A percentile compares a stretch with the other conserved stretches of the same genome.
Conservation (phyloP, 1,140 invertebrate genomes). For the Dendrolimus punctatus region DNA sequence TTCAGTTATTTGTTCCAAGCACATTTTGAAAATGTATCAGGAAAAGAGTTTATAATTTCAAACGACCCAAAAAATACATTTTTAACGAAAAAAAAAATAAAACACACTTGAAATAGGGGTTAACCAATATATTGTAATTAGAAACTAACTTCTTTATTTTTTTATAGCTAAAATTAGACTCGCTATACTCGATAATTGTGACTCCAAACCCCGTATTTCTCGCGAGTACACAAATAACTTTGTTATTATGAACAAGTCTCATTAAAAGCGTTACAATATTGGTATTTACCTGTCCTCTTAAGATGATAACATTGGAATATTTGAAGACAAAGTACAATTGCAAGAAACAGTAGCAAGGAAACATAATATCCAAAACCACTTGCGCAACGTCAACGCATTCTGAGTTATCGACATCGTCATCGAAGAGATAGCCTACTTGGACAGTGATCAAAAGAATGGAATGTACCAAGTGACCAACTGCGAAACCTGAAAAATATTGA, state of each 20-base stretch:
- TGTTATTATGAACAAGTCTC: no score
- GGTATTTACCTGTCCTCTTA: constrained; percentile 39
- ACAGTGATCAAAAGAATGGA: constrained; percentile 76
- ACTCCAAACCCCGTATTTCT: no score
- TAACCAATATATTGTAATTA: background rate
- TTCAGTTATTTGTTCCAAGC: no score
- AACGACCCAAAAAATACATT: constrained; percentile 1
- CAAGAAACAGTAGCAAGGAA: constrained; percentile 80
- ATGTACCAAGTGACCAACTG: constrained; percentile 81
- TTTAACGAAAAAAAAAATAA: constrained; percentile 3
- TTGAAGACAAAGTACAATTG: constrained; percentile 84
- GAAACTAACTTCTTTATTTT: no score
- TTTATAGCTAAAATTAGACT: no score
- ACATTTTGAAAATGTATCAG: no score
- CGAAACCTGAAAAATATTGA: constrained; percentile 75
- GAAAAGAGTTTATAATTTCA: no score
- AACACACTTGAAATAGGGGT: no score
- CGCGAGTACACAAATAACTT: no score
- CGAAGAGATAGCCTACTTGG: constrained; percentile 73
- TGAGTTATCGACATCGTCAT: constrained; percentile 53
- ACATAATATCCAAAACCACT: constrained; percentile 72
- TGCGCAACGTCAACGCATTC: constrained; percentile 43
- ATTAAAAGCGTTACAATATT: no score
- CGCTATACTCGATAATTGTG: no score
- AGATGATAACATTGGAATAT: constrained; percentile 80